Percentiles rank a stretch among this genome's conserved stretches.
Conservation (phyloP, 53 echinoderm and acorn worm species). For the Luidia sarsii region DNA sequence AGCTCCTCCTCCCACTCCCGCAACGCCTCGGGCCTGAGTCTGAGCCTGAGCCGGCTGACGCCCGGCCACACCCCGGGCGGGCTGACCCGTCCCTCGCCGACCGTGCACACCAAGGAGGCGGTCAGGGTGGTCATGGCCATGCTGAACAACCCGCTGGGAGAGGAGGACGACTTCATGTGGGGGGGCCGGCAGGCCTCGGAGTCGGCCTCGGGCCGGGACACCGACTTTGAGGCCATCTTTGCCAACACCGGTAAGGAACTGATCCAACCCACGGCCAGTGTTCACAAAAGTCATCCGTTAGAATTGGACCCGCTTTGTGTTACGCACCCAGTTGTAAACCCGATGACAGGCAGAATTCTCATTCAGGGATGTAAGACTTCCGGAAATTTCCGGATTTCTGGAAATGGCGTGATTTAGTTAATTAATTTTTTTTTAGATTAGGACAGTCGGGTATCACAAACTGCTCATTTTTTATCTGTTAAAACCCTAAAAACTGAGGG, state of each 20-base stretch:
- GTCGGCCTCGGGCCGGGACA: constrained; percentile 40
- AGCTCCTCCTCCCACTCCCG: constrained; percentile 36
- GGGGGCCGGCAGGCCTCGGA: constrained; percentile 13
- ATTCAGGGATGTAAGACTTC: too few species aligned
- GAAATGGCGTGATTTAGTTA: too few species aligned
- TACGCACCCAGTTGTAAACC: too few species aligned
- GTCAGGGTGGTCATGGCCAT: constrained; percentile 82
- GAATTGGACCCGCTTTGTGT: too few species aligned
- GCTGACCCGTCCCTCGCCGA: constrained; percentile 83
- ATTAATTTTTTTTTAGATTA: too few species aligned
- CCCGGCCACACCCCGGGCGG: constrained; percentile 73
- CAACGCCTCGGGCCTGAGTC: constrained; percentile 36
- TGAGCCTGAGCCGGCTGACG: constrained; percentile 46
- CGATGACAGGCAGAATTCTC: too few species aligned
- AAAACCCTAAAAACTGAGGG: too few species aligned
- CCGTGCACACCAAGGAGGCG: constrained; percentile 92
- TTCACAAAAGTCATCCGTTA: neutral
- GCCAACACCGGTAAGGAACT: constrained; percentile 41
- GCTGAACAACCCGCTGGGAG: constrained; percentile 76
- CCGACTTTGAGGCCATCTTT: constrained; percentile 68
- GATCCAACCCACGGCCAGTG: neutral
- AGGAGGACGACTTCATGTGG: constrained; percentile 41
- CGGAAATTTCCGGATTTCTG: too few species aligned
- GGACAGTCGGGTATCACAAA: too few species aligned
- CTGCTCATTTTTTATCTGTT: too few species aligned